Conservation (phyloP, 1,140 invertebrate genomes). For the Pogonus chalceus region DNA sequence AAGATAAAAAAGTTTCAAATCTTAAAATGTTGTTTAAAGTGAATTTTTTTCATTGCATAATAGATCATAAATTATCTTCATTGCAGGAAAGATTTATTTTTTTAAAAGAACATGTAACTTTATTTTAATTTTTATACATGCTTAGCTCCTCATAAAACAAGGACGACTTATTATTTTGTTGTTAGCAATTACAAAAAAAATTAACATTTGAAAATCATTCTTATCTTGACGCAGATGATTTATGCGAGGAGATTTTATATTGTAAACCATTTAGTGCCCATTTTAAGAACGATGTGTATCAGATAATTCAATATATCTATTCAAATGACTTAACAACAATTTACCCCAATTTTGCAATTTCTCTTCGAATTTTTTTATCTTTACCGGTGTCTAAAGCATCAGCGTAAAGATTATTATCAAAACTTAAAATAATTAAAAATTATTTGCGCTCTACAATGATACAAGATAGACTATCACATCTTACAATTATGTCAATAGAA, state of each 20-base stretch:
- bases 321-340: background rate
- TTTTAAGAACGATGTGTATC: background rate
- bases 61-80: background rate
- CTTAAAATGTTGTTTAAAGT: background rate
- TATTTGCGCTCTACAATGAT: conserved; percentile 27
- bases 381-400: conserved; percentile 15
- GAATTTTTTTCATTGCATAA: background rate
- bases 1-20: background rate
- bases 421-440: conserved; percentile 28
- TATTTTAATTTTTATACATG: background rate
- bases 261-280: background rate
- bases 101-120: background rate
- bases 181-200: background rate
- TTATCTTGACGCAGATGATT: background rate
- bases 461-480: conserved; percentile 25
- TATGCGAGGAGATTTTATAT: too few relatives aligned
- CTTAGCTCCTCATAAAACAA: background rate
- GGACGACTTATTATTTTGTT: background rate
- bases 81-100: background rate
- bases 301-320: background rate
- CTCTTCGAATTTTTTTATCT: background rate
- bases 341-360: background rate
- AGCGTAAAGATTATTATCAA: conserved; percentile 19
- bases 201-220: background rate
- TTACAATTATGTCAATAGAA: conserved; percentile 19